Percentiles rank a stretch among this genome's conserved stretches.
Conservation (phyloP, 2,888 invertebrate genomes). For the Hedya salicella region DNA sequence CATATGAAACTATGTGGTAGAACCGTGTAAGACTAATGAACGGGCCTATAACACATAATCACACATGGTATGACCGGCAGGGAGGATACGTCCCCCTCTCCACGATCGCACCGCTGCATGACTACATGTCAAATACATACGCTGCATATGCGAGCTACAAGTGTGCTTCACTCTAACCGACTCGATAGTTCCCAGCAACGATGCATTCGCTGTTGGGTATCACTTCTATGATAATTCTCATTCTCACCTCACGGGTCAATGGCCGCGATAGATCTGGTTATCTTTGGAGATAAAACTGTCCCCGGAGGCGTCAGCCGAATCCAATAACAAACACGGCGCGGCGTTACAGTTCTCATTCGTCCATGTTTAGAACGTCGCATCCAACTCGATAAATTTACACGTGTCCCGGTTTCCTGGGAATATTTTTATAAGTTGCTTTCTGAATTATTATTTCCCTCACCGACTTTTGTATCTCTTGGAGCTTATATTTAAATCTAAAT, state of each 20-base stretch:
- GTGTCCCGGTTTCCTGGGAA: constrained; percentile 67
- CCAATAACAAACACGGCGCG: constrained; percentile 63
- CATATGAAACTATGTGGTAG: constrained; percentile 52
- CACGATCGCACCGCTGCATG: constrained; percentile 50
- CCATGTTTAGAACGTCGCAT: constrained; percentile 60
- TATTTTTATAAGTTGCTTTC: constrained; percentile 53
- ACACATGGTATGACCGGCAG: constrained; percentile 48
- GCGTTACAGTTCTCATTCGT: constrained; percentile 58
- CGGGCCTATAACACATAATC: constrained; percentile 54
- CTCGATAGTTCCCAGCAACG: constrained; percentile 46
- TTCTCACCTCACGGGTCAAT: constrained; percentile 57
- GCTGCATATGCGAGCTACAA: constrained; percentile 52
- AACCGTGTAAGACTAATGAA: constrained; percentile 53
- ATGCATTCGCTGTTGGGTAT: constrained; percentile 32
- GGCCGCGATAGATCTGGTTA: constrained; percentile 62
- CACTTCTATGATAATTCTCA: constrained; percentile 29
- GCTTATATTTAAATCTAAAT: background rate
- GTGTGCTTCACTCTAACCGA: constrained; percentile 46
- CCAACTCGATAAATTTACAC: constrained; percentile 60
- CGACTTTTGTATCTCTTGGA: constrained; percentile 6
- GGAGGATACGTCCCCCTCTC: constrained; percentile 47
- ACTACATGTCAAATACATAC: constrained; percentile 50
- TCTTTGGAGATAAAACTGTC: constrained; percentile 68
- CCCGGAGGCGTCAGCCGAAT: constrained; percentile 56
- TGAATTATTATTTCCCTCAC: constrained; percentile 38